These are phyloP conservation scores for Heliopora coerulea DNA, from an alignment of 92 coral and sea anemone genomes.

Conservation along the genomic window DNA sequence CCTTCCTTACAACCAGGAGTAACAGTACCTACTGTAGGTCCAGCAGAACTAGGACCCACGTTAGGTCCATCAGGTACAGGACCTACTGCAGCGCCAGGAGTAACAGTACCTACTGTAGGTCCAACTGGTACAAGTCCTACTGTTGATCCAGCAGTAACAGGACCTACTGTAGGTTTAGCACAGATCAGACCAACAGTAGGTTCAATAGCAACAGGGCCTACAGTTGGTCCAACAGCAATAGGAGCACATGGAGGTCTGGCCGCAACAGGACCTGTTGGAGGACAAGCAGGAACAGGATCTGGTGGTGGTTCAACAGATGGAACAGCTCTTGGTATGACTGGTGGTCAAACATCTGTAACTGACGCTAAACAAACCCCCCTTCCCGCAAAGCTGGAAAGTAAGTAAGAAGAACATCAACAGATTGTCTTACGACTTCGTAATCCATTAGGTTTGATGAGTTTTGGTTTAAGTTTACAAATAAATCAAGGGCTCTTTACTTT, in stretches of 20 bases:
- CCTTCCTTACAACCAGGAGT: not conserved
- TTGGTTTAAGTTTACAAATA: too few relatives aligned
- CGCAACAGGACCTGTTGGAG: not conserved
- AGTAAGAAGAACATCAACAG: not conserved
- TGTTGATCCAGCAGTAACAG: not conserved
- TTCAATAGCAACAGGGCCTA: conserved; percentile 10
- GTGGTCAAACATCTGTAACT: not conserved
- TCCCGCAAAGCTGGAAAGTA: not conserved
- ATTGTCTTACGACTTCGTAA: too few relatives aligned
- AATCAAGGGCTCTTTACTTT: too few relatives aligned
- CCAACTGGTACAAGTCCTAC: conserved; percentile 13
- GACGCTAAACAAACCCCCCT: not conserved
- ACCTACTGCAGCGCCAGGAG: not conserved
- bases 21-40: not conserved
- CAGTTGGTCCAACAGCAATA: not conserved
- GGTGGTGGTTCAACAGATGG: not conserved
- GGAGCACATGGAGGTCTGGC: not conserved
- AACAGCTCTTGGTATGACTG: too few relatives aligned
- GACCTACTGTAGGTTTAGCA: not conserved
- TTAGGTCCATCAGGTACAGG: conserved; percentile 16
- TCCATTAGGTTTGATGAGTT: too few relatives aligned
- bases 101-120: not conserved
- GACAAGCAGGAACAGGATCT: not conserved
- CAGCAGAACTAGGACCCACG: not conserved
- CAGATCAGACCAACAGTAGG: not conserved